Conservation (phyloP, 2,888 invertebrate genomes). For the Cataglyphis rosenhaueri region DNA sequence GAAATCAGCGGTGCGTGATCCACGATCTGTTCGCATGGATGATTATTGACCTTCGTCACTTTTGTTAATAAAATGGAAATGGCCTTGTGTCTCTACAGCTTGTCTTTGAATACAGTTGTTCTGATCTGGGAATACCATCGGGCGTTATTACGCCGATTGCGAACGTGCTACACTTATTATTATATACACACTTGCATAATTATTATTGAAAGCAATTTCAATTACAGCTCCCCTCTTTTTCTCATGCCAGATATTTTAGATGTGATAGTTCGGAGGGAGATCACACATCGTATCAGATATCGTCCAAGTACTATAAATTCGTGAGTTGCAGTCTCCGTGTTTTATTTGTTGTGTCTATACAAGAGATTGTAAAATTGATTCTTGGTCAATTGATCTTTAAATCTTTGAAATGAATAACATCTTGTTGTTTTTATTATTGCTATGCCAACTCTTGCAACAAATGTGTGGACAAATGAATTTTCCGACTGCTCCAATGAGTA, state of each 20-base stretch:
- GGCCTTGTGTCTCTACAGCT: conserved; percentile 57
- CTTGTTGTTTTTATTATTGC: background rate
- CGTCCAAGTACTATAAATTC: conserved; percentile 35
- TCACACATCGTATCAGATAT: background rate
- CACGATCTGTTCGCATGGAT: conserved; percentile 28
- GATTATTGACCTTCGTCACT: conserved; percentile 65
- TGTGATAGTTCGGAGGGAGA: background rate
- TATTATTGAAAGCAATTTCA: conserved; percentile 68
- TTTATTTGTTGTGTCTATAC: conserved; percentile 32
- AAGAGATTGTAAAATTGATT: background rate
- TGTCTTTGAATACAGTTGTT: conserved; percentile 22
- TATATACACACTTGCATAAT: conserved; percentile 58
- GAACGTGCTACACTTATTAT: conserved; percentile 1
- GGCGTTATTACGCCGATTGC: background rate
- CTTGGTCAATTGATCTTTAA: background rate
- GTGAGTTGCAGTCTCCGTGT: background rate
- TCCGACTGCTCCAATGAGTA: conserved; percentile 40
- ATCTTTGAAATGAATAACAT: conserved; percentile 16
- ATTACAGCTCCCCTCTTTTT: conserved; percentile 30
- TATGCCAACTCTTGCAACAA: conserved; percentile 19
- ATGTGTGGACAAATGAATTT: conserved; percentile 58
- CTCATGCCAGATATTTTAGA: conserved; percentile 58
- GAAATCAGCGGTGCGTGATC: conserved; percentile 39
- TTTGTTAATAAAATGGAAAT: conserved; percentile 32
- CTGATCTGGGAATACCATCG: conserved; percentile 31